These are phyloP conservation scores for Rhinoderma darwinii DNA, from an alignment of 2,113 vertebrate genomes.

Conservation along the genomic window DNA sequence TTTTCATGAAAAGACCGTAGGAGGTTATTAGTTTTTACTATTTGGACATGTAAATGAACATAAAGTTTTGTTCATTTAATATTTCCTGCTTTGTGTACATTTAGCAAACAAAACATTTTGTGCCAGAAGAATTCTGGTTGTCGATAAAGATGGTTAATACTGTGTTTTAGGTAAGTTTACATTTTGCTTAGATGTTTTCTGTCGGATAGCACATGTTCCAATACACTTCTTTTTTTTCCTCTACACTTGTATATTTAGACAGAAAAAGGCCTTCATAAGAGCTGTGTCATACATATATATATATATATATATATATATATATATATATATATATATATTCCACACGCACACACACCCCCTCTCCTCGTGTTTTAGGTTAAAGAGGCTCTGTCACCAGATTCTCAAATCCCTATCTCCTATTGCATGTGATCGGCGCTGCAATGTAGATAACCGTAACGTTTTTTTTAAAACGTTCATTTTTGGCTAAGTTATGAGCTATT, in stretches of 20 bases:
- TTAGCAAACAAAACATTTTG: constrained; percentile 78
- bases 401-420: too few species aligned
- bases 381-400: too few species aligned
- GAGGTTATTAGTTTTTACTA: constrained; percentile 77
- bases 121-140: constrained; percentile 75
- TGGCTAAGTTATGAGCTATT: too few species aligned
- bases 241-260: background rate
- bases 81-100: constrained; percentile 85
- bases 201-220: constrained; percentile 19
- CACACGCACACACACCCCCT: too few species aligned
- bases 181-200: constrained; percentile 6
- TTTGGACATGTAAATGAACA: constrained; percentile 70
- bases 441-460: too few species aligned
- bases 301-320: too few species aligned
- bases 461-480: too few species aligned
- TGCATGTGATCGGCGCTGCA: too few species aligned
- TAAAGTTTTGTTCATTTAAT: background rate
- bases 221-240: constrained; percentile 10
- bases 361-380: too few species aligned
- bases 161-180: constrained; percentile 27
- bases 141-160: constrained; percentile 73
- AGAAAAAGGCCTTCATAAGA: background rate
- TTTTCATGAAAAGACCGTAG: constrained; percentile 77
- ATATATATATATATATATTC: too few species aligned
- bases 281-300: background rate